phyloP scores from a whole-genome alignment of 2,113 vertebrate genomes.

The Aplodontia rufa region DNA sequence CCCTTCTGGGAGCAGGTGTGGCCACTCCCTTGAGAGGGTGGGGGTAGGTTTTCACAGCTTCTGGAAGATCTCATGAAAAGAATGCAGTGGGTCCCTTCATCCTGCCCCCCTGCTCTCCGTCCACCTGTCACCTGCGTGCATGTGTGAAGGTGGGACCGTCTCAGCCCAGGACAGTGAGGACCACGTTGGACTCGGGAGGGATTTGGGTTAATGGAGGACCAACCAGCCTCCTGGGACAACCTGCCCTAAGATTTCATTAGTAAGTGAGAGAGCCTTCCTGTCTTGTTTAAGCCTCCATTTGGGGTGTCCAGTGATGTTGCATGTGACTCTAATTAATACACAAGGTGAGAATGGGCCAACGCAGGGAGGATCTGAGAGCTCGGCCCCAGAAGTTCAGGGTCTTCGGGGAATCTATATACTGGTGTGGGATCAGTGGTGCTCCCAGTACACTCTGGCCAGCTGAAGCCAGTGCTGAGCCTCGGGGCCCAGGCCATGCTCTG shows the following conservation, averaged over 20 bases:
- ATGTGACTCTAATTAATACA: accelerated
- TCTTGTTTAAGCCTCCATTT: not conserved
- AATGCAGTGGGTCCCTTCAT: not conserved
- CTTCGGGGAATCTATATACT: not conserved
- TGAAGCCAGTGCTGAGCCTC: not conserved
- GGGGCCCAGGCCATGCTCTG: not conserved
- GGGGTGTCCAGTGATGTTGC: not conserved
- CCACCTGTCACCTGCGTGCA: accelerated
- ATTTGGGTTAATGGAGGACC: not conserved
- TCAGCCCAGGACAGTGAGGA: accelerated
- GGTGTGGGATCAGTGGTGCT: not conserved
- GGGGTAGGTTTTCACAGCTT: not conserved
- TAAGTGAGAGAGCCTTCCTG: not conserved
- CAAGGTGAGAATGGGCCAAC: not conserved
- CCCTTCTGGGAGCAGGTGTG: not conserved
- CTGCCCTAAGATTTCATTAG: not conserved
- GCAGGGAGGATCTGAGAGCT: accelerated
- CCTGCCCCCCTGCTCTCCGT: not conserved
- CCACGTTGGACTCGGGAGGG: not conserved
- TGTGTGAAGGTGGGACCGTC: too few relatives aligned
- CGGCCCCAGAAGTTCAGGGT: not conserved
- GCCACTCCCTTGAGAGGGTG: not conserved
- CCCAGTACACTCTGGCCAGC: not conserved
- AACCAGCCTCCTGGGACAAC: not conserved
- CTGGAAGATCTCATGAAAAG: not conserved